Base-by-base conservation (phyloP, 2,113 vertebrate species). In the Labeo rohita region DNA sequence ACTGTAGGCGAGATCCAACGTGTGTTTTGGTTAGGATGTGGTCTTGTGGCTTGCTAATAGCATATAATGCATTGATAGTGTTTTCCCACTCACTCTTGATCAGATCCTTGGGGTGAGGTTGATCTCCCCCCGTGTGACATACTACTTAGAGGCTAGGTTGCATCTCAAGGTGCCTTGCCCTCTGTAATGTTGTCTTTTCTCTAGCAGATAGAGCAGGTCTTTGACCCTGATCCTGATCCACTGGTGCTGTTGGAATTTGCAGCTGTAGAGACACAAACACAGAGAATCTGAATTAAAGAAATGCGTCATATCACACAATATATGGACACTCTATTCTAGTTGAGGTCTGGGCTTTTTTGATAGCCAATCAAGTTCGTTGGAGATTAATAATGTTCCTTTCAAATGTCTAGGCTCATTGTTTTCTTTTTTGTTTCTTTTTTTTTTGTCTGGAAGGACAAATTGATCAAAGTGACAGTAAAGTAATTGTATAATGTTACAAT, bases 131-230 rank as follows among this genome's bases (percentile, higher is more conserved):
- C 73, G 8, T 78, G 63, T 47, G 36, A 72, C 18, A 3, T 87
- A 73, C 77, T 49, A 82, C 39, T 87, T 77, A 73, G 70, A 85
- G 82, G 83, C 79, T 65, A 63, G 80, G 83, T 50, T 68, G 50
- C 76, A 81, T 79, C 47, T 70, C 16, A 61, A 54, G 76, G 3
- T 43, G 2, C 72, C 63, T 85, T 39, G 59, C 21, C 18, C 66
- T 83, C 34, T 83, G 36, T 80, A 66, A 12, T 47, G 12, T 23
- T 85, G 66, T n/a, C 18, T 81, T 18, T 39, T 18, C 56, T 90
- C 90, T 91, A 96, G 88, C 94, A 93, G 39, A 96, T 39, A 0
- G 91, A 91, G 89, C 95, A 96, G 54, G 94, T 94, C 92, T 95
- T 95, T 75, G 95, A 94, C 43, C 93, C 92, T 8, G 89, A 89